Conservation (phyloP, 2,113 vertebrate species). For the Mirounga angustirostris region DNA sequence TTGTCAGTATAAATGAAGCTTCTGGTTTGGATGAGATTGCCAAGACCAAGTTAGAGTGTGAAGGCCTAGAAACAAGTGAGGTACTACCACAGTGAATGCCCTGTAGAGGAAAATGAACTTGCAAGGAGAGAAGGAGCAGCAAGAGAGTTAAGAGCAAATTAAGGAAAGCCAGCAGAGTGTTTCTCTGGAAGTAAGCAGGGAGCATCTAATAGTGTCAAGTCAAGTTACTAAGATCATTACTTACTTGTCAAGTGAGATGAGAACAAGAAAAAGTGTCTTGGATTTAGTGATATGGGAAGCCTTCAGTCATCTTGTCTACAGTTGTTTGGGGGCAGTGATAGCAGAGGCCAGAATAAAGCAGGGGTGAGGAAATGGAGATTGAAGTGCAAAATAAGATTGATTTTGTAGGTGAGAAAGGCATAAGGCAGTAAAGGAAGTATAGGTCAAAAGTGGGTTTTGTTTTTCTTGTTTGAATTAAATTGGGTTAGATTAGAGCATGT, state of each 20-base stretch:
- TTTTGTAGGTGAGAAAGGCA: not conserved
- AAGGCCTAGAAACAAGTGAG: not conserved
- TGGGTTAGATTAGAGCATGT: not conserved
- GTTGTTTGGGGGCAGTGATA: not conserved
- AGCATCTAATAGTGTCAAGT: not conserved
- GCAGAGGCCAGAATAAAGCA: constrained; percentile 21
- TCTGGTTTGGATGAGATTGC: not conserved
- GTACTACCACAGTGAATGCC: not conserved
- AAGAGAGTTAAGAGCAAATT: not conserved
- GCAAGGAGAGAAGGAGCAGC: not conserved
- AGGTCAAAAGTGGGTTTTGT: not conserved
- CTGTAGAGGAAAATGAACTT: not conserved
- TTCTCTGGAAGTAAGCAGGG: not conserved
- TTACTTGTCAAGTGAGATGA: not conserved
- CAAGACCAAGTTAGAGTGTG: not conserved
- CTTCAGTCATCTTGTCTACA: not conserved
- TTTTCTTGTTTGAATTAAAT: constrained; percentile 34
- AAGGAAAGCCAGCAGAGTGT: not conserved
- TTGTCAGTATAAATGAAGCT: constrained; percentile 12
- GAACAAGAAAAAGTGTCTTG: not conserved
- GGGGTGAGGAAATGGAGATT: not conserved
- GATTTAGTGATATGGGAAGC: not conserved
- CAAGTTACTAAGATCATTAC: not conserved
- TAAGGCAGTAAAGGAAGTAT: not conserved
- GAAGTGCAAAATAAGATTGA: not conserved